Base-by-base conservation (phyloP, 2,888 invertebrate species). In the Herminia tarsipennalis region DNA sequence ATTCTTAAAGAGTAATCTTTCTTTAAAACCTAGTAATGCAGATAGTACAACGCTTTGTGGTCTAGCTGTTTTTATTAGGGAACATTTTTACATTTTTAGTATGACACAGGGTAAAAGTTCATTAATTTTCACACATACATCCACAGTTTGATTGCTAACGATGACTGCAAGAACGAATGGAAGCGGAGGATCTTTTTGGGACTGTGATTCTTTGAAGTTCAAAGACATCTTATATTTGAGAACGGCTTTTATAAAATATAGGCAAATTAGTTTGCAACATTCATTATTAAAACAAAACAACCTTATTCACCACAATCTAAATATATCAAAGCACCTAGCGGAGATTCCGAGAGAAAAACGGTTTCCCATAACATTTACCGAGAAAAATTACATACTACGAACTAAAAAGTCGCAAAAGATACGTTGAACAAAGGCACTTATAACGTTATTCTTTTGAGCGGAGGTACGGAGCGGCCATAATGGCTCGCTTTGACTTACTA, bases 401-500 rank as follows among this genome's bases (percentile, higher is more conserved):
- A 48, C 49, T 43, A 45, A 38, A 77, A 73, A 42, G 73, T 57
- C 83, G 45, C 57, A 76, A 70, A 53, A 56, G 62, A 46, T 58
- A 57, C 43, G 35, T 43, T 53, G 50, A 62, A 58, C 62, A 62
- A 59, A 56, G 64, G 65, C 58, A 57, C 70, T 76, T 83, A 69
- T 57, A 71, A 35, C 83, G 56, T 81, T 82, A 66, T 59, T 42
- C 51, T 47, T 44, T 16, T 48, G 35, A 48, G 37, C 32, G 13
- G 20, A 44, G 50, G 45, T 39, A 53, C 68, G 70, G 59, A 67
- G 76, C 79, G 70, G 76, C 79, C 77, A 77, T 93, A 92, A 90
- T 86, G 86, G 88, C 88, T 87, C 92, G 91, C 93, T 93, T 93
- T 93, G 93, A 93, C 93, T 93, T 92, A 92, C 92, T 92, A 93